A percentile compares a stretch with the other conserved stretches of the same genome.
Evolutionary conservation across 2,888 invertebrate genomes (phyloP).

Genomic region (Tortrix viridana): DNA sequence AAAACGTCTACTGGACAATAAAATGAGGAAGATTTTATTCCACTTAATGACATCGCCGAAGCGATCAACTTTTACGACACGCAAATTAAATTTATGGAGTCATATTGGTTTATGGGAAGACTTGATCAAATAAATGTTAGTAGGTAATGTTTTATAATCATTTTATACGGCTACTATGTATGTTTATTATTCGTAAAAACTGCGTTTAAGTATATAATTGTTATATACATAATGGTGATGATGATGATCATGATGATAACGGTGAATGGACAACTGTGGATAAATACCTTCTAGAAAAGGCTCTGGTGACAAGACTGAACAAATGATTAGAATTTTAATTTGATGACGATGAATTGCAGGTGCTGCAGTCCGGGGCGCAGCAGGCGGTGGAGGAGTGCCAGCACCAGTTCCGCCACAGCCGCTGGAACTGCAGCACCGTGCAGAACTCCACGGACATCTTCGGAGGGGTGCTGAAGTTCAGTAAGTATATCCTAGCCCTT

Average conservation of each 20-base stretch:
- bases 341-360: constrained; percentile 76
- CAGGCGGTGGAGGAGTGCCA: constrained; percentile 96
- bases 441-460: constrained; percentile 91
- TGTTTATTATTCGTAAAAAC: no score
- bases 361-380: constrained; percentile 91
- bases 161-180: no score
- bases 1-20: constrained; percentile 13
- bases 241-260: no score
- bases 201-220: no score
- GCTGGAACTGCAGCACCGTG: constrained; percentile 95
- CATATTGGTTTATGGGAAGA: constrained; percentile 12
- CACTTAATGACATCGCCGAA: constrained; percentile 23
- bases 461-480: constrained; percentile 92
- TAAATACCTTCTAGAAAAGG: no score
- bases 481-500: constrained; percentile 85
- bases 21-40: constrained; percentile 28
- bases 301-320: no score
- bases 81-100: constrained; percentile 23
- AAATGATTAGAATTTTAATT: no score
- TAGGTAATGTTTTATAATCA: constrained; percentile 20
- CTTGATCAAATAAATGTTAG: neutral
- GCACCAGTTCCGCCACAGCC: constrained; percentile 92
- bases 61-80: constrained; percentile 27
- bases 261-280: no score
- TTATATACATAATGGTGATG: no score